Base-by-base conservation (phyloP, 2,888 invertebrate genomes). In the Eledone cirrhosa region DNA sequence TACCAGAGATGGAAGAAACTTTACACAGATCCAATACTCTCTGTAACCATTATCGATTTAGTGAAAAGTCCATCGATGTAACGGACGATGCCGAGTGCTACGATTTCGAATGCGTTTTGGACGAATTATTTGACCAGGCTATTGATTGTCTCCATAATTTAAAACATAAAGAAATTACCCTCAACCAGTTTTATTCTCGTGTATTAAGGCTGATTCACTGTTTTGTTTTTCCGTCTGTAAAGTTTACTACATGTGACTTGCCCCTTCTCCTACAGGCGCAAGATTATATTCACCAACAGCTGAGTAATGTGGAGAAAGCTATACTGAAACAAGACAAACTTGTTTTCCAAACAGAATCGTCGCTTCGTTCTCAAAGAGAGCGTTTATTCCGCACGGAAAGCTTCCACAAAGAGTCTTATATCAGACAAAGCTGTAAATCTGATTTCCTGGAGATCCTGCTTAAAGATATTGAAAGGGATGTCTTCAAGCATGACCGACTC, bases 161-260 rank as follows among this genome's bases (percentile, higher is more conserved):
- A 47, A 78, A 53, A 2, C 72, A 31, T 1, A 77, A 79, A 29
- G 59, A 67, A 19, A 80, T 83, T 8, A 79, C 77, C 4, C 31
- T 72, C 33, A 69, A 72, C 2, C 47, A 82, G 13, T 83, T 85
- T 53, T 78, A 81, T 67, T 53, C 79, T 8, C 79, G 78, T 72
- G 79, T 85, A 0, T 77, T 83, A 29, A 83, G 84, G n/a, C 82
- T 88, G 76, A 80, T 89, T 5, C 89, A 89, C 81, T 85, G 86
- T 24, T 86, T 85, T 76, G 84, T 89, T 27, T 82, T 89, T 5
- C 89, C 89, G 5, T 80, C 83, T 27, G 82, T 89, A 19, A 81
- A 81, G 11, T 84, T 89, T 27, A 80, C 80, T 7, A 72, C 77
- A 11, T 83, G 83, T n/a, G 86, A 88, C 78, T 67, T 83, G 2